Conservation (phyloP, 2,113 vertebrate species). For the Psophia crepitans region DNA sequence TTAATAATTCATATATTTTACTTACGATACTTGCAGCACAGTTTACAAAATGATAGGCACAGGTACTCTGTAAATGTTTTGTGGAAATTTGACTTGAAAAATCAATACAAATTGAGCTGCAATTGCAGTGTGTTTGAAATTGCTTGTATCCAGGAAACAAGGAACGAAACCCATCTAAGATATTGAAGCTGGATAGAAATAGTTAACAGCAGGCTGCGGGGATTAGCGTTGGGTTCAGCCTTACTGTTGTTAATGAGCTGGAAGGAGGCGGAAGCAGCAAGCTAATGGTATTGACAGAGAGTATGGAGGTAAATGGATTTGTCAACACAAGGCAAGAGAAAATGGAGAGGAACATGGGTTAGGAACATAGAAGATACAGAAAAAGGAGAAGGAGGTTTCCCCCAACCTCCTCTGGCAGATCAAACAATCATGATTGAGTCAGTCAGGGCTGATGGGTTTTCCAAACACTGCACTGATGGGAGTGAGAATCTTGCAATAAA, state of each 20-base stretch:
- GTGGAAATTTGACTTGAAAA: not conserved
- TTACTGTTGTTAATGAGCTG: not conserved
- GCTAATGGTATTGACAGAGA: constrained; percentile 31
- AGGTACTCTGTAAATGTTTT: not conserved
- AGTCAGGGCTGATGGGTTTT: not conserved
- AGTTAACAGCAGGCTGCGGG: not conserved
- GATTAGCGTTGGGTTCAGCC: not conserved
- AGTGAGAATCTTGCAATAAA: not conserved
- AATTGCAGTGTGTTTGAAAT: not conserved
- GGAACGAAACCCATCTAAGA: not conserved
- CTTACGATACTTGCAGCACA: not conserved
- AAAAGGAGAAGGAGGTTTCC: not conserved
- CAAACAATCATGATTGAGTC: not conserved
- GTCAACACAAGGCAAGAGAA: not conserved
- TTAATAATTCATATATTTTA: not conserved
- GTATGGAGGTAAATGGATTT: not conserved
- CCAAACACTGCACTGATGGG: not conserved
- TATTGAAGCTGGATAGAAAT: not conserved
- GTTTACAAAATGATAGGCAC: not conserved
- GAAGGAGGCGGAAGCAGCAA: not conserved
- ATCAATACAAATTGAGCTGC: not conserved
- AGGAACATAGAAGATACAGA: not conserved
- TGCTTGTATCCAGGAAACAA: not conserved
- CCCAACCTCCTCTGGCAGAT: not conserved
- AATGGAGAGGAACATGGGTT: not conserved